Evolutionary conservation across 2,113 vertebrate genomes (phyloP).

Genomic region (Eubucco bourcierii): DNA sequence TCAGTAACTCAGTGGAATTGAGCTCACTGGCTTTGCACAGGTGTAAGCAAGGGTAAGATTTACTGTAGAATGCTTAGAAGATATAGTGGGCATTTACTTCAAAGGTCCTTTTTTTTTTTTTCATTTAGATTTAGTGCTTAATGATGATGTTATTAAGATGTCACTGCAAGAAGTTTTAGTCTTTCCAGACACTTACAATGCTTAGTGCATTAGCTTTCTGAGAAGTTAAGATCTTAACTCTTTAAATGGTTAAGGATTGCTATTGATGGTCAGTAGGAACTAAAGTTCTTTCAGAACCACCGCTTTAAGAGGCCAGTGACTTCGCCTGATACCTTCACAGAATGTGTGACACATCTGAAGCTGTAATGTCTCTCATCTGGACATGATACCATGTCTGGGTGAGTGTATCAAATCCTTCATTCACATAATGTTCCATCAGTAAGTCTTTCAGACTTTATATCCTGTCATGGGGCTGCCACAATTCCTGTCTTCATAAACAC

Average conservation of each 20-base stretch:
- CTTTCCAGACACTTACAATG: background rate
- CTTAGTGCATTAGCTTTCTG: background rate
- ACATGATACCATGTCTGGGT: background rate
- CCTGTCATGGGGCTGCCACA: slow-evolving; percentile 49
- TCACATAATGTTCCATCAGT: slow-evolving; percentile 25
- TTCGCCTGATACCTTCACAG: background rate
- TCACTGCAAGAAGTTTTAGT: background rate
- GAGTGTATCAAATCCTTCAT: slow-evolving; percentile 45
- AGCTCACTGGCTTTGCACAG: background rate
- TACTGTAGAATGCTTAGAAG: background rate
- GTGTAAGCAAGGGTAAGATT: background rate
- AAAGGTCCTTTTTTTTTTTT: background rate
- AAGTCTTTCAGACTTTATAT: slow-evolving; percentile 63
- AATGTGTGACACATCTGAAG: background rate
- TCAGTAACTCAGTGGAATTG: background rate
- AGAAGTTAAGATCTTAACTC: background rate
- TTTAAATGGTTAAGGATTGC: background rate
- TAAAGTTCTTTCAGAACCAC: background rate
- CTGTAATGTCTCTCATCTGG: background rate
- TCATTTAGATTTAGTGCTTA: background rate
- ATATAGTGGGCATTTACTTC: background rate
- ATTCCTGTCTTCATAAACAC: slow-evolving; percentile 47
- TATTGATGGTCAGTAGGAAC: background rate
- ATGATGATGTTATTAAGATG: background rate
- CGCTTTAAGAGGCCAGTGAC: background rate